These are phyloP conservation scores for Castor canadensis DNA, from an alignment of 2,113 vertebrate genomes.

Conservation along the genomic window DNA sequence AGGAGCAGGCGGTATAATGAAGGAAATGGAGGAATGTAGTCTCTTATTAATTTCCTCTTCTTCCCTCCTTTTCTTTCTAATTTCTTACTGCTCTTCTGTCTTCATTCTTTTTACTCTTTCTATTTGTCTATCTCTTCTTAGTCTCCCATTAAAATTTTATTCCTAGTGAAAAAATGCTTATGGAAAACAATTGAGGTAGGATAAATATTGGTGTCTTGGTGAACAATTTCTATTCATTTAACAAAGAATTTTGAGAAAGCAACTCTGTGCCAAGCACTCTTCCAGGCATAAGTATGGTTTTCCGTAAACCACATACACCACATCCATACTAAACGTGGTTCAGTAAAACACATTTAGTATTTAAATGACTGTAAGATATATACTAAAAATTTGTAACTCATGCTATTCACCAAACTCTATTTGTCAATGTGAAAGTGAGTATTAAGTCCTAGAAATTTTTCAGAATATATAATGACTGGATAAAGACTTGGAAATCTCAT, in stretches of 20 bases:
- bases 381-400: neutral
- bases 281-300: neutral
- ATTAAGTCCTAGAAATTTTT: neutral
- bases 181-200: neutral
- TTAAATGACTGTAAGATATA: neutral
- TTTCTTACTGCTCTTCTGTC: neutral
- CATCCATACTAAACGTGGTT: neutral
- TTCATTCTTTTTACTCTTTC: neutral
- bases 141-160: neutral
- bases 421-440: neutral
- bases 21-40: neutral
- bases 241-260: neutral
- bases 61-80: neutral
- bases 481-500: neutral
- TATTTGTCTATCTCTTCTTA: neutral
- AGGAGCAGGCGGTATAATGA: neutral
- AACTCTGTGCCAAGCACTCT: neutral
- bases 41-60: neutral
- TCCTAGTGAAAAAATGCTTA: neutral
- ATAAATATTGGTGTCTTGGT: neutral
- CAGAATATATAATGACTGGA: neutral
- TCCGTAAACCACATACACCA: neutral
- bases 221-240: conserved; percentile 16
- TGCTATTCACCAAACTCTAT: neutral
- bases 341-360: neutral